Percentiles rank a stretch among this genome's conserved stretches.
phyloP scores from a whole-genome alignment of 2,113 vertebrate genomes.

The Anolis carolinensis region DNA sequence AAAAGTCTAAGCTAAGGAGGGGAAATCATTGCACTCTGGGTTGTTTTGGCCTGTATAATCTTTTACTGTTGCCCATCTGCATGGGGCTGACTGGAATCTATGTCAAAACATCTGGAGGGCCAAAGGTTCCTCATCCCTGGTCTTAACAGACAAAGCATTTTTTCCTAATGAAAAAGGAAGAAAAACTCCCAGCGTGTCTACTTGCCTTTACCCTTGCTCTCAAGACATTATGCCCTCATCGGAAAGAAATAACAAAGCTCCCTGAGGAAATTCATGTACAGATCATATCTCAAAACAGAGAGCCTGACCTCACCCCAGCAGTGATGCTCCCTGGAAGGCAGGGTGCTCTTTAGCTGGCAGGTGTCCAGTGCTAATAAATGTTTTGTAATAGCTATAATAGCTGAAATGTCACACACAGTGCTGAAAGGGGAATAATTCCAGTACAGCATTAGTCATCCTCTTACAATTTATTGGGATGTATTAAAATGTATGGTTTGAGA shows the following conservation, averaged over 20 bases:
- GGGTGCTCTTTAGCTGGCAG: conserved; percentile 64
- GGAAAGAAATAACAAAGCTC: conserved; percentile 49
- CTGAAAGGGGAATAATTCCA: conserved; percentile 47
- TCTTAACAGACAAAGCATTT: not conserved
- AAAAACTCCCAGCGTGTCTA: not conserved
- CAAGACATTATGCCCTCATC: conserved; percentile 30
- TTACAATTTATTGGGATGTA: conserved; percentile 53
- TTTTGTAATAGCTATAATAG: conserved; percentile 58
- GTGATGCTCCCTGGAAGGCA: conserved; percentile 60
- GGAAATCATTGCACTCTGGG: not conserved
- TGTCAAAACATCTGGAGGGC: not conserved
- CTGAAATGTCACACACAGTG: conserved; percentile 54
- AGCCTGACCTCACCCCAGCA: conserved; percentile 47
- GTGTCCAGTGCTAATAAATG: conserved; percentile 69
- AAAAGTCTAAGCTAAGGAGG: not conserved
- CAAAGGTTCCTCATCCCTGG: not conserved
- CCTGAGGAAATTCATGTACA: conserved; percentile 55
- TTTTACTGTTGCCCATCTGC: not conserved
- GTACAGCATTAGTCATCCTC: conserved; percentile 61
- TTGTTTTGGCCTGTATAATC: not conserved
- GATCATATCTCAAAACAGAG: conserved; percentile 26
- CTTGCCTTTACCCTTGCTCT: conserved; percentile 41
- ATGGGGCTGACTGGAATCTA: not conserved
- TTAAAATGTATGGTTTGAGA: conserved; percentile 63
- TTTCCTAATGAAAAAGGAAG: not conserved